Percentiles rank a stretch among this genome's conserved stretches.
Evolutionary conservation across 2,113 vertebrate species (phyloP).

Genomic region (Notarius quadriscutis): DNA sequence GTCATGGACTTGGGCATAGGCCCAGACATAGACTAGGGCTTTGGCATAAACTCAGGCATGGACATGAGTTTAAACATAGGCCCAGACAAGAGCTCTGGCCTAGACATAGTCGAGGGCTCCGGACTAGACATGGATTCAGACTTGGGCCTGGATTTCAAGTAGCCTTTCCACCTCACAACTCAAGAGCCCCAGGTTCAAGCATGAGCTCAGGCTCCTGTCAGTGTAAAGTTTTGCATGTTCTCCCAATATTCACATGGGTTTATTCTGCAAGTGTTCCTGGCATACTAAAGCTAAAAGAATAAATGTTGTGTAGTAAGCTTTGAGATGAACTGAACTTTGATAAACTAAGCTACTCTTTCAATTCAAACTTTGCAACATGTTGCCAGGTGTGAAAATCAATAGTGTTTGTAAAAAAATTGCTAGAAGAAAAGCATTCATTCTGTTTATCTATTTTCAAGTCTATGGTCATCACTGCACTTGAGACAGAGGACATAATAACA

Average conservation of each 20-base stretch:
- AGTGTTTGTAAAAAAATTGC: slow-evolving; percentile 1
- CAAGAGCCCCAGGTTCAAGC: neutral
- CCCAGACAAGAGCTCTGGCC: too few species aligned
- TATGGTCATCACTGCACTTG: slow-evolving; percentile 32
- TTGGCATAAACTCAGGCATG: too few species aligned
- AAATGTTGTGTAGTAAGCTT: neutral
- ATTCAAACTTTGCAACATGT: slow-evolving; percentile 18
- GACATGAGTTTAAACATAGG: too few species aligned
- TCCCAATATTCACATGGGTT: neutral
- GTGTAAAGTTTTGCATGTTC: neutral
- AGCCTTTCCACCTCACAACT: neutral
- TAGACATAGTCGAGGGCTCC: too few species aligned
- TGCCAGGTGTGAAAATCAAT: slow-evolving; percentile 37
- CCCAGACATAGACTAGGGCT: too few species aligned
- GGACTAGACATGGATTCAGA: too few species aligned
- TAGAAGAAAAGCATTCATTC: slow-evolving; percentile 1
- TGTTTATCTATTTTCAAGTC: slow-evolving; percentile 8
- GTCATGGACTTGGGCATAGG: too few species aligned
- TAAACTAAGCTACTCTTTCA: neutral
- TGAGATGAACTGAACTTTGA: neutral
- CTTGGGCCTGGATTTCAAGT: too few species aligned
- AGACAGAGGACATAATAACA: slow-evolving; percentile 47
- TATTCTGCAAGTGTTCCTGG: neutral
- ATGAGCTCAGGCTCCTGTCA: neutral
- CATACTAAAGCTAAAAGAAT: neutral